phyloP scores from a whole-genome alignment of 2,797 vertebrate species.

The Adelosebastes latens region DNA sequence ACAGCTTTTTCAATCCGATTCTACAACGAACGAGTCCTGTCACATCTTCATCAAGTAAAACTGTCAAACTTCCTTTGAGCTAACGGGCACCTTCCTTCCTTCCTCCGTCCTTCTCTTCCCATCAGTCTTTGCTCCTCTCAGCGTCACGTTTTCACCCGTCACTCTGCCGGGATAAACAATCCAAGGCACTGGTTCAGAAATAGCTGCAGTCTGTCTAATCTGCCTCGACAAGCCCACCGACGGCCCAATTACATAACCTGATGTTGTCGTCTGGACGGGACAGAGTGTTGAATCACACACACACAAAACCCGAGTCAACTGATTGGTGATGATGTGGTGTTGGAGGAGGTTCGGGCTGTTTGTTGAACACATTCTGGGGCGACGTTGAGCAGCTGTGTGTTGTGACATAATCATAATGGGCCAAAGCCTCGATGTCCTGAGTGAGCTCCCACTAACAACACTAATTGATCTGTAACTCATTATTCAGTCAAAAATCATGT shows the following conservation, averaged over 20 bases:
- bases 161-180: constrained; percentile 12
- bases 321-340: not conserved
- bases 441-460: not conserved
- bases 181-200: constrained; percentile 17
- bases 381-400: not conserved
- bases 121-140: not conserved
- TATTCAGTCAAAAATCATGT: not conserved
- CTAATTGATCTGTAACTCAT: not conserved
- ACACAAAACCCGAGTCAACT: not conserved
- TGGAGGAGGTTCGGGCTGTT: not conserved
- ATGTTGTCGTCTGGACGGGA: not conserved
- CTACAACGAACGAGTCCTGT: too few species aligned
- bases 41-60: too few species aligned
- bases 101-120: not conserved
- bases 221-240: constrained; percentile 20
- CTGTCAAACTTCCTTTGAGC: not conserved
- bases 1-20: fast-evolving
- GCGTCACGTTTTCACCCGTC: constrained; percentile 9
- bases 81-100: not conserved
- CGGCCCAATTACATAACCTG: constrained; percentile 42
- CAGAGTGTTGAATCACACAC: not conserved
- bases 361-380: not conserved
- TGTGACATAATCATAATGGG: constrained; percentile 10
- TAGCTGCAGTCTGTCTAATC: constrained; percentile 36
- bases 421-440: not conserved